phyloP scores from a whole-genome alignment of 1,140 invertebrate species.

The Batillaria attramentaria region DNA sequence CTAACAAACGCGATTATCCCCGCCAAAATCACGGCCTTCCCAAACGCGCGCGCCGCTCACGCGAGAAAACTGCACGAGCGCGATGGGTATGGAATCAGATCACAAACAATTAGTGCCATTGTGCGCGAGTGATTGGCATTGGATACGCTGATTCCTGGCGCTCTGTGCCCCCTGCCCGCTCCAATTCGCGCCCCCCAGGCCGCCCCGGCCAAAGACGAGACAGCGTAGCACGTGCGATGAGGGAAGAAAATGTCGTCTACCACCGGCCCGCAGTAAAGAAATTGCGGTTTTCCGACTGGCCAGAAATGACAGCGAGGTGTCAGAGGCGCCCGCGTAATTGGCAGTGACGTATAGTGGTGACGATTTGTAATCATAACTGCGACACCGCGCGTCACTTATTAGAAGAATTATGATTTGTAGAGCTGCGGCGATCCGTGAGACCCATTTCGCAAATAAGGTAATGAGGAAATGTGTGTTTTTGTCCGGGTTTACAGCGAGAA shows the following conservation, averaged over 20 bases:
- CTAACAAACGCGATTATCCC: slow-evolving; percentile 4
- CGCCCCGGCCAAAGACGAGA: too few relatives aligned
- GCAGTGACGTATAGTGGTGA: slow-evolving; percentile 29
- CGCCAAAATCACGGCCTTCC: neutral
- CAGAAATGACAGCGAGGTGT: neutral
- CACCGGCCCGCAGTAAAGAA: neutral
- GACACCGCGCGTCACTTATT: slow-evolving; percentile 30
- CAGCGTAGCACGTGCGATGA: neutral
- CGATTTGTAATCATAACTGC: slow-evolving; percentile 35
- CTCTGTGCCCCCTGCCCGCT: slow-evolving; percentile 19
- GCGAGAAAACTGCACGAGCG: neutral
- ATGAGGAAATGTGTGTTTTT: too few relatives aligned
- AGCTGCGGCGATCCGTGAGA: slow-evolving; percentile 9
- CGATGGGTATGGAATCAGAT: slow-evolving; percentile 8
- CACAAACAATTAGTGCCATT: slow-evolving; percentile 38
- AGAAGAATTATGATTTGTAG: slow-evolving; percentile 19
- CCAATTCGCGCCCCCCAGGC: slow-evolving; percentile 4
- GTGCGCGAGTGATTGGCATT: slow-evolving; percentile 34
- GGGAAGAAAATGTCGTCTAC: neutral
- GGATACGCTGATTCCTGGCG: slow-evolving; percentile 33
- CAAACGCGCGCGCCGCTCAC: slow-evolving; percentile 4
- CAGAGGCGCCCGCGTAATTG: slow-evolving; percentile 10
- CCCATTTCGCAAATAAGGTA: neutral
- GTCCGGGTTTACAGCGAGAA: too few relatives aligned
- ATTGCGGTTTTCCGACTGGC: slow-evolving; percentile 8